Base-by-base conservation (phyloP, 2,888 invertebrate species). In the Melinaea marsaeus region DNA sequence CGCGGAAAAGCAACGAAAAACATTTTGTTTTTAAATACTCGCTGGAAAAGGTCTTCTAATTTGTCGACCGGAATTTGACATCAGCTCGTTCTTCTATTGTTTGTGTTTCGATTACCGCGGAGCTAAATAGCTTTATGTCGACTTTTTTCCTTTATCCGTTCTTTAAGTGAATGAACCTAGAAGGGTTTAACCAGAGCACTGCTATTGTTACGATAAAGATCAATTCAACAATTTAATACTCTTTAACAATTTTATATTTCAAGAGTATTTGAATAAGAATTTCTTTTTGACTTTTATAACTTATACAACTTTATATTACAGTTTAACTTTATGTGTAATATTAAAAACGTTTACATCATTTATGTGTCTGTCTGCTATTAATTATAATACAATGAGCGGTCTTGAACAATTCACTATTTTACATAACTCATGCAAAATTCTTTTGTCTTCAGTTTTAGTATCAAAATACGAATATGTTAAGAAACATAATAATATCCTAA, bases 21-120 rank as follows among this genome's bases (percentile, higher is more conserved):
- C 76, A 81, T 84, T 84, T 83, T 83, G 81, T 86, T 84, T 75
- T 82, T 78, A 84, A 86, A 78, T 76, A 75, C 77, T 78, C 75
- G 69, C 74, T 79, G 79, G 79, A 82, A 87, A 88, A 88, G 86
- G 88, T 83, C 84, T 80, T 79, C 86, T 89, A 88, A 89, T 89
- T 89, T 88, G 86, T 88, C 86, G 81, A 81, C 78, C 81, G 84
- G 85, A 86, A 87, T 89, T 87, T 85, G 79, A 83, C 86, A 86
- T 87, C 86, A 88, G 86, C 87, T 84, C 79, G 79, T 80, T 80
- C 78, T 74, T 71, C 85, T 82, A 87, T 89, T 89, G 88, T 90
- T 90, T 89, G 84, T 84, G 85, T 86, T 86, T 79, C 85, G 85
- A 87, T 88, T 88, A 87, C 87, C 83, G 82, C 78, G 79, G 80